Evolutionary conservation across 2,797 vertebrate species (phyloP), one percentile per base, ranked within the genome.

Genomic region (Botia almorhae): DNA sequence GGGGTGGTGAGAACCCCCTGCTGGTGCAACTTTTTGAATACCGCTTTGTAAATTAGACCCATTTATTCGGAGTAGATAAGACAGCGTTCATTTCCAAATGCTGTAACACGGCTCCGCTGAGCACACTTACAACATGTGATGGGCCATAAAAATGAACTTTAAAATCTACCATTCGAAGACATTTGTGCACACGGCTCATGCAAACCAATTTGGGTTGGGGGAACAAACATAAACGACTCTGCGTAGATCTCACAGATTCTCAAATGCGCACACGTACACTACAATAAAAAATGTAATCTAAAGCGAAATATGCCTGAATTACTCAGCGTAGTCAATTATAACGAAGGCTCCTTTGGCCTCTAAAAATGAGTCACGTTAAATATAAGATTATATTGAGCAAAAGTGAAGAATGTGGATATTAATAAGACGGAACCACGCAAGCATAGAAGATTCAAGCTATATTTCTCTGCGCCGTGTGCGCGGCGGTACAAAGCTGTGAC

Each of bases 401-500:
- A 65, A 14, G 29, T 21, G 67, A 11, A 71, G 63, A 74, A 80
- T 81, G 71, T 33, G 65, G 67, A 39, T 63, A 73, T 58, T 58
- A 82, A 82, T 68, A 74, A 46, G 43, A 43, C 36, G 17, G 29
- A 69, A n/a, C 33, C 43, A 64, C 50, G 13, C 74, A 33, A 48
- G 56, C 55, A 13, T 61, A 23, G 68, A 36, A 61, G 43, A 48
- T 70, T 23, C 4, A 43, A 73, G 60, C 61, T 61, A 64, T 83
- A 81, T 81, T 72, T 78, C 80, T 78, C 39, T 3, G 8, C 23
- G 50, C 60, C 8, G 70, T 64, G 56, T 69, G 80, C 69, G 76
- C 70, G 82, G 78, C 75, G 69, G 79, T 19, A 78, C 83, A 82
- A 82, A 80, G 77, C 64, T 80, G 82, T 48, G 64, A 80, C 77